Evolutionary conservation across 2,797 vertebrate genomes (phyloP), one percentile per base, ranked within the genome.

Genomic region (Pseudomugil tenellus): DNA sequence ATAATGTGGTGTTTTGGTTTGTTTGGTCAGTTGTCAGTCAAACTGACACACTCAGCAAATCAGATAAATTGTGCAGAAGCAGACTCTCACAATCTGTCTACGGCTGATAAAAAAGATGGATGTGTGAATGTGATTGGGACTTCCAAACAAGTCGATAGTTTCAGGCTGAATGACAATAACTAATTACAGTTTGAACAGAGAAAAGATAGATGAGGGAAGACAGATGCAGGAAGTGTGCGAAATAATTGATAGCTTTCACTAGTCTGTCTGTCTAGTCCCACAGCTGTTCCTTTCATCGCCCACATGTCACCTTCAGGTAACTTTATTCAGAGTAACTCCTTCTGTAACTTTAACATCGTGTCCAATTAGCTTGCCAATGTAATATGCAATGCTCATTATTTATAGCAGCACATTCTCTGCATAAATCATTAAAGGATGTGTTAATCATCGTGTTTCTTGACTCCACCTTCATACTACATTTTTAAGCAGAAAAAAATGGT

Each of bases 21-120:
- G 72, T 77, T 84, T 60, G 73, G 70, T 84, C 81, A 84, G 86
- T 41, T 80, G 79, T 82, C 85, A 72, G 59, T 85, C 79, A 79
- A 31, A 72, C 25, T 5, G 70, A 76, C 76, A 52, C 63, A 70
- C 60, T 9, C 56, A 61, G 60, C 52, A 63, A 77, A 83, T 81
- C 83, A 56, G 78, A 80, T 67, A 16, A 58, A 74, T 59, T 9
- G 37, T 26, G 21, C 0, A 41, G 58, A 60, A 60, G 54, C 76
- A 56, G 63, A 65, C 70, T 65, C 17, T 59, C 60, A 2, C 55
- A 2, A 62, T 54, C 74, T 88, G 86, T 65, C 41, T 31, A 32
- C 63, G 12, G 51, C 73, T 81, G 86, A 86, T 88, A 86, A 81
- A 69, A 62, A 54, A 70, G 76, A 79, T 29, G 58, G 72, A 83